Base-by-base conservation (phyloP, 2,797 vertebrate species). In the Anabacerthia variegaticeps region DNA sequence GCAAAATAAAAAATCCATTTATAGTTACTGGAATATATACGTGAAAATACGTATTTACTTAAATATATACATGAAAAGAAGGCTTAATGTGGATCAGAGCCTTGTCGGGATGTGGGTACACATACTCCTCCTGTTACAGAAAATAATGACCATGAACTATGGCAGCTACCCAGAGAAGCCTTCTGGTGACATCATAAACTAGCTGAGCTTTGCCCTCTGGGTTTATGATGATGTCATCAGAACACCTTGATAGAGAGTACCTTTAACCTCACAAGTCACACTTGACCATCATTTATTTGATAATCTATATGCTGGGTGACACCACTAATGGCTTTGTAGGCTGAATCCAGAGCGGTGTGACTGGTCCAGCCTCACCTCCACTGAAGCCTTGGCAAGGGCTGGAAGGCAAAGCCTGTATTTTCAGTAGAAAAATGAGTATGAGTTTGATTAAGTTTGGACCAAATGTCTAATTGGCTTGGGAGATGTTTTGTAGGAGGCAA, bases 221-320 rank as follows among this genome's bases (percentile, higher is more conserved):
- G 79, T 96, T 95, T 95, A 93, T 84, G 91, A 54, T 93, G 94
- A 93, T 95, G 92, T 94, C 87, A 95, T 92, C 85, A 91, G 71
- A 85, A 92, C 1, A 26, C 90, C 79, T 92, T 87, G 92, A 69
- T 2, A 32, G 49, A 62, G 77, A 56, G 67, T 9, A 62, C 34
- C 58, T 93, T 93, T 82, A 77, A 87, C 87, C 80, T 92, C 11
- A 3, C 44, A 14, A 20, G 48, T 85, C 66, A 84, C 65, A 52
- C 3, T 43, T 56, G 67, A 8, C 63, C 80, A 75, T 93, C 51
- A 77, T 82, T 95, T 93, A 89, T 86, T 78, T 58, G 76, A 51
- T 81, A 84, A 93, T 93, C 91, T 41, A 20, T 85, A 28, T 8
- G 20, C 32, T 2, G 24, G 44, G 28, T 72, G 72, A 83, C 63